Base-by-base conservation (phyloP, 2,888 invertebrate genomes). In the Drosophila recens region DNA sequence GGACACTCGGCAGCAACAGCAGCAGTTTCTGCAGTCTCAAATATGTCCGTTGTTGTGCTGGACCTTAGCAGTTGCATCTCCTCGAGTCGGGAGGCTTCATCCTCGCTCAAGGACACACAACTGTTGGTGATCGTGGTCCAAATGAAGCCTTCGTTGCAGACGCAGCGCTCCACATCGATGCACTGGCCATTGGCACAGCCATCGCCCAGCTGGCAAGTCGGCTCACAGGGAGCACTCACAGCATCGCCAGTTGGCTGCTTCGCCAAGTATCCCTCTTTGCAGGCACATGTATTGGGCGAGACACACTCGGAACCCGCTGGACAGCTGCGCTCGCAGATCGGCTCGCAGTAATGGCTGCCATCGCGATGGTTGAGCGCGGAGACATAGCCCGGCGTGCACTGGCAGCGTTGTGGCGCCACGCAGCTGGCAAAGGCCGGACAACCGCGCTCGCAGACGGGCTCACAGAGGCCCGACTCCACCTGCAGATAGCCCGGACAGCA, bases 401-500 rank as follows among this genome's bases (percentile, higher is more conserved):
- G 80, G 46, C 90, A 90, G 1, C 79, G 79, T 30, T 87, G 80
- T 0, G 91, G 90, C 0, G 87, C 89, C 11, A 86, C 84, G 51
- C 90, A 90, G 20, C 70, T 80, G 17, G 91, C 86, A 52, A 75
- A 70, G 4, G 75, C 70, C 0, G 90, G 90, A 20, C 90, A 90
- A 9, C 83, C 89, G 0, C 82, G 74, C 4, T 70, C 67, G 15
- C 90, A 90, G 30, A 79, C 45, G 8, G 91, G 91, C 52, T 89
- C 90, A 49, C 90, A 90, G 6, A 88, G 42, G 0, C 80, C 72
- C 4, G 76, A 70, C 4, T 79, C 79, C 20, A 83, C 51, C 56
- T 85, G 68, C 15, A 56, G 1, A 40, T 84, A 91, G 17, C 90
- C 91, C 0, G 75, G 72, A 13, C 90, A 90, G 40, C 91, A 90